phyloP scores from a whole-genome alignment of 2,888 invertebrate species.

The Ectemnius cavifrons region DNA sequence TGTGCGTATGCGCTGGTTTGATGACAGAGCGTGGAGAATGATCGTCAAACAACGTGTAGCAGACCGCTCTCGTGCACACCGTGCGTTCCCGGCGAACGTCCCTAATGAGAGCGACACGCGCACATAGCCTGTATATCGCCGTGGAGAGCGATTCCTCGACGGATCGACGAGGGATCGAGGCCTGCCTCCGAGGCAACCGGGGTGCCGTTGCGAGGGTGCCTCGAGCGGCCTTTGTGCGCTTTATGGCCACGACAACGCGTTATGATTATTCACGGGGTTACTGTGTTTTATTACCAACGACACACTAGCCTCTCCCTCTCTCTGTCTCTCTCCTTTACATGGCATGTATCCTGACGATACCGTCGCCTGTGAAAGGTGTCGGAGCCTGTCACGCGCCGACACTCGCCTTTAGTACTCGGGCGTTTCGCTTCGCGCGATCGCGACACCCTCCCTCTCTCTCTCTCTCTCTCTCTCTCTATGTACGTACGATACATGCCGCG shows the following conservation, averaged over 20 bases:
- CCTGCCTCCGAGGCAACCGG: conserved; percentile 12
- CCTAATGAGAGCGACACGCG: conserved; percentile 74
- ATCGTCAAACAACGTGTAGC: conserved; percentile 71
- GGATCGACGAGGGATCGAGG: conserved; percentile 41
- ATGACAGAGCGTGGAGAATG: conserved; percentile 65
- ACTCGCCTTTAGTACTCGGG: conserved; percentile 29
- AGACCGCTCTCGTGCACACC: conserved; percentile 27
- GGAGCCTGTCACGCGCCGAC: conserved; percentile 21
- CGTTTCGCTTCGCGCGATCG: conserved; percentile 14
- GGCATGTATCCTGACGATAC: not conserved
- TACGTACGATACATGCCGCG: conserved; percentile 15
- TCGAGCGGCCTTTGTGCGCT: conserved; percentile 69
- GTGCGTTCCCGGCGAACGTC: conserved; percentile 58
- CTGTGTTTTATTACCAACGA: conserved; percentile 75
- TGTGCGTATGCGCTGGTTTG: conserved; percentile 25
- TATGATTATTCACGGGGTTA: conserved; percentile 77
- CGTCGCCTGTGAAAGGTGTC: conserved; percentile 26
- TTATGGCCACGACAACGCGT: conserved; percentile 72
- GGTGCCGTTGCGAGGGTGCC: conserved; percentile 46
- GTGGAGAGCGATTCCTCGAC: conserved; percentile 47
- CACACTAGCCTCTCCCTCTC: conserved; percentile 24
- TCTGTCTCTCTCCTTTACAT: no score
- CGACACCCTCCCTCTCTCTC: no score
- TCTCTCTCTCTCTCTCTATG: conserved; percentile 1
- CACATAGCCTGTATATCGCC: conserved; percentile 47